Base-by-base conservation (phyloP, 1,140 invertebrate species). In the Bombus waltoni region DNA sequence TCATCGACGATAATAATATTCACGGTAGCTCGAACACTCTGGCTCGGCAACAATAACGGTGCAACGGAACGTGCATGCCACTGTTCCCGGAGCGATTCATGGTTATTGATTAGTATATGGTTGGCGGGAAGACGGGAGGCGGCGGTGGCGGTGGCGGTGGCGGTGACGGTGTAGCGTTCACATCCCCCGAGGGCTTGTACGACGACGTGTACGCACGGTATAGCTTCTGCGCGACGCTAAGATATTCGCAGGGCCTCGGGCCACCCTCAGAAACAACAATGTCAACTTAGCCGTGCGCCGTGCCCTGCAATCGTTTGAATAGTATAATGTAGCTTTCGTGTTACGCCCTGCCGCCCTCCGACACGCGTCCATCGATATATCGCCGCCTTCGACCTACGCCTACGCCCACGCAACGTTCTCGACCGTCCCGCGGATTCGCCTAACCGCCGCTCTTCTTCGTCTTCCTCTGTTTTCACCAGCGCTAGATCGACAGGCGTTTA, bases 211-310 rank as follows among this genome's bases (percentile, higher is more conserved):
- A 85, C 88, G 84, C 88, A 76, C 81, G 42, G 85, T 80, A 86
- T 90, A 82, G 85, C 81, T 87, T 84, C 85, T 78, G 85, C 89
- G 79, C 85, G 85, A 81, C 88, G 89, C 91, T 92, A 94, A 94
- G 94, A 94, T 94, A 94, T 94, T 94, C 92, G 91, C 89, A 89
- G 86, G 86, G 90, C 93, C 93, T 89, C 72, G 74, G 92, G 93
- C 88, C 87, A 91, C 93, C 93, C 93, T 92, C 91, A 93, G 93
- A 94, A 95, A 95, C 92, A 95, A 95, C 94, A 95, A 94, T 94
- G 94, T 94, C 94, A 94, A 95, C 94, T 94, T 93, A 91, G 91
- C 87, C 87, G 76, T 9, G 40, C 73, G 86, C 85, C 89, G 82
- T 87, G 88, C 86, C 89, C 91, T 81, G 88, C 91, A 92, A 94